Percentiles rank a stretch among this genome's conserved stretches.
Conservation (phyloP, 2,888 invertebrate species). For the Acholoe squamosa region DNA sequence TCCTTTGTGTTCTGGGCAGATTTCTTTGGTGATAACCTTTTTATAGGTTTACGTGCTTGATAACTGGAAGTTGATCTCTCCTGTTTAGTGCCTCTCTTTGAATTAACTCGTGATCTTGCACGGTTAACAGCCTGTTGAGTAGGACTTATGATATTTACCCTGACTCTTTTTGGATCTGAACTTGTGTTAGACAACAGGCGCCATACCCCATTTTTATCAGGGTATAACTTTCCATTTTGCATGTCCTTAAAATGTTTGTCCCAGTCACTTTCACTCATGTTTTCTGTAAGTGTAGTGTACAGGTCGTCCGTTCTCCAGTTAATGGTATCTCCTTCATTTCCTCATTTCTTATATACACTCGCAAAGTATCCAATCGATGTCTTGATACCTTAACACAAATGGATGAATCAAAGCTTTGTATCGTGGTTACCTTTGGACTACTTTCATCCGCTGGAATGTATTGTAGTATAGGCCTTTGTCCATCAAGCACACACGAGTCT, state of each 20-base stretch:
- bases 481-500: background rate
- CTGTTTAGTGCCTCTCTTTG: background rate
- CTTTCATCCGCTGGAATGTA: background rate
- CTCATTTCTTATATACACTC: background rate
- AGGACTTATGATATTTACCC: background rate
- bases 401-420: background rate
- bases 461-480: background rate
- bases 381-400: background rate
- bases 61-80: background rate
- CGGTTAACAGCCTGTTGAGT: slow-evolving; percentile 23
- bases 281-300: slow-evolving; percentile 26
- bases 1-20: background rate
- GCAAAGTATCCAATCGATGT: background rate
- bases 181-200: too few species aligned
- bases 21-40: background rate
- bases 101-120: background rate
- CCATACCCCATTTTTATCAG: background rate
- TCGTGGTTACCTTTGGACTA: too few species aligned
- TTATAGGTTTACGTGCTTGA: too few species aligned
- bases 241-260: background rate
- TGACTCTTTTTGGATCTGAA: background rate
- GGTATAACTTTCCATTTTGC: slow-evolving; percentile 16
- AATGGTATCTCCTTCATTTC: background rate
- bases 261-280: background rate
- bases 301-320: background rate